These are phyloP conservation scores for Andrena flavipes DNA, from an alignment of 2,888 invertebrate genomes.

Conservation along the genomic window DNA sequence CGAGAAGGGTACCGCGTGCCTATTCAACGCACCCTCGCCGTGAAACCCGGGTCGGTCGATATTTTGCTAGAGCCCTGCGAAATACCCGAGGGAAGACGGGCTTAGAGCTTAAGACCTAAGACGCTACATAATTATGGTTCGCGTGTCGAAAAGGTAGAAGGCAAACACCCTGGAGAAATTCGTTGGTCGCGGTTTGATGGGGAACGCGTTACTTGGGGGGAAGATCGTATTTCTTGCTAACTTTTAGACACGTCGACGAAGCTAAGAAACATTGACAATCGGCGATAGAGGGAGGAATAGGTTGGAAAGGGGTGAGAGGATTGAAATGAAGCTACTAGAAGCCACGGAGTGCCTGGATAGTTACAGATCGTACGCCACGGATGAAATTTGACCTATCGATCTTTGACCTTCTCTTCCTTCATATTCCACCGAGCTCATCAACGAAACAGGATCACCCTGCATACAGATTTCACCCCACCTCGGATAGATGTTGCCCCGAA, in stretches of 20 bases:
- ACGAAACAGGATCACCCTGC: neutral
- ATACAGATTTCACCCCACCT: slow-evolving; percentile 11
- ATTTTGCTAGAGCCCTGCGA: slow-evolving; percentile 1
- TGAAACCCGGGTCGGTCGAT: neutral
- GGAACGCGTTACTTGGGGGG: neutral
- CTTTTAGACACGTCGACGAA: slow-evolving; percentile 43
- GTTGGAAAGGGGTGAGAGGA: neutral
- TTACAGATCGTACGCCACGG: neutral
- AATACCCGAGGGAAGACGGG: slow-evolving; percentile 6
- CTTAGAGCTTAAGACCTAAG: slow-evolving; percentile 37
- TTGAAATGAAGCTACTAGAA: neutral
- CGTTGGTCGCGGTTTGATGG: neutral
- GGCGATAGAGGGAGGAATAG: slow-evolving; percentile 1
- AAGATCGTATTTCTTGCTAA: slow-evolving; percentile 27
- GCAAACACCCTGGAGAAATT: slow-evolving; percentile 13
- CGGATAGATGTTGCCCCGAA: slow-evolving; percentile 16
- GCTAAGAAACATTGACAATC: slow-evolving; percentile 21
- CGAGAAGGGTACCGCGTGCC: neutral
- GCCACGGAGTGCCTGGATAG: neutral
- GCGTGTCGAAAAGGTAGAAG: slow-evolving; percentile 37
- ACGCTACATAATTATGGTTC: slow-evolving; percentile 26
- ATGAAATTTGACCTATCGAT: slow-evolving; percentile 21
- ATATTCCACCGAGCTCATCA: neutral
- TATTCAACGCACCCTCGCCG: neutral
- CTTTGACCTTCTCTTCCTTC: slow-evolving; percentile 4